Base-by-base conservation (phyloP, 2,797 vertebrate species). In the Neosilurus hyrtlii region DNA sequence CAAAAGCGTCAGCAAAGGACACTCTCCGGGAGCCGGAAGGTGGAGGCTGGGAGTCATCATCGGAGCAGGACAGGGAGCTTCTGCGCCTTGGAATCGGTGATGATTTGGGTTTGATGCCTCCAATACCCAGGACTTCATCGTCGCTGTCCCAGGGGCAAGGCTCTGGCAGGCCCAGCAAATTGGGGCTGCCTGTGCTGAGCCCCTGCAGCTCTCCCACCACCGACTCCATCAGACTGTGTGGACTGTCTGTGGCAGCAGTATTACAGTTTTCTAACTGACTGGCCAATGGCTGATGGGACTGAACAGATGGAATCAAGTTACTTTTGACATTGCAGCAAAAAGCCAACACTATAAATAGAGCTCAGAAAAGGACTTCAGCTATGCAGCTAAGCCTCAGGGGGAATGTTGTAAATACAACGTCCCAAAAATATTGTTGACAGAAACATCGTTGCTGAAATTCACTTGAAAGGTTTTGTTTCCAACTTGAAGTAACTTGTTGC, bases 311-410 rank as follows among this genome's bases (percentile, higher is more conserved):
- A 94, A 94, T 98, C 95, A 85, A 92, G 93, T 98, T 99, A 96
- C 97, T 95, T 94, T 95, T 95, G 96, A 99, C 97, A 97, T 96
- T 97, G 96, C 95, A 94, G 94, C 94, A 85, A 92, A 93, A 86
- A 96, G 94, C 94, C 94, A 95, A 90, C 83, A 85, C 96, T 99
- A 99, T 96, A 96, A 97, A 98, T 99, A 99, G 96, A 88, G 84
- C 80, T 81, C 82, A 86, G 37, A 92, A 85, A 94, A 91, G 91
- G 15, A 93, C 94, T 92, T 89, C 54, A 96, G 91, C 91, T 96
- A 96, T 96, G 95, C 93, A 87, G 91, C 91, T 91, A 91, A 86
- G 88, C 85, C 85, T 90, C 83, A 86, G 82, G 85, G 74, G 84
- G 82, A 87, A 81, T 82, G 78, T 70, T 86, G 81, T 90, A 90